Conservation (phyloP, 2,113 vertebrate genomes). For the Dromaius novaehollandiae region DNA sequence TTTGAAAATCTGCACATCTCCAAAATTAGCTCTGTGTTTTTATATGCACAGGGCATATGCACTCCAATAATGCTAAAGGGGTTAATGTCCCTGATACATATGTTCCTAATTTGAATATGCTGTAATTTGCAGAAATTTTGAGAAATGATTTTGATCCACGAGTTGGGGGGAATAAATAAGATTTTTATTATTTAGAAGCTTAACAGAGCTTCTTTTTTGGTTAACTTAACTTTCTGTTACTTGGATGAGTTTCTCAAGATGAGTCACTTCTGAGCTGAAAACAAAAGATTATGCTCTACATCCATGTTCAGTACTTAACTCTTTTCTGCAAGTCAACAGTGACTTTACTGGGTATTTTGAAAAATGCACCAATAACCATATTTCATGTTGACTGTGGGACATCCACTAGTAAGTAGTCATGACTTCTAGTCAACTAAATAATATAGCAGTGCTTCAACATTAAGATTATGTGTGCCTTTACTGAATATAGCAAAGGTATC, state of each 20-base stretch:
- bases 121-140: not conserved
- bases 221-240: not conserved
- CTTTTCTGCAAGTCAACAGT: not conserved
- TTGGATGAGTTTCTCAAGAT: not conserved
- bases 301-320: not conserved
- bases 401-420: not conserved
- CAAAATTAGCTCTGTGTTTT: not conserved
- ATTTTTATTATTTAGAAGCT: not conserved
- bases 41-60: not conserved
- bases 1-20: not conserved
- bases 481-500: not conserved
- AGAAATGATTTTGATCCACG: not conserved
- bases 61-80: not conserved
- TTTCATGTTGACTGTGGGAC: not conserved
- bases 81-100: accelerated
- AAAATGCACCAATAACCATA: not conserved
- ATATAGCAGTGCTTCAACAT: not conserved
- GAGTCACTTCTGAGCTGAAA: not conserved
- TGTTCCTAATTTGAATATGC: not conserved
- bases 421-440: not conserved
- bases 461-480: not conserved
- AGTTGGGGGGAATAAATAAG: not conserved
- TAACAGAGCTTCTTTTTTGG: not conserved
- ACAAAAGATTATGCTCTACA: not conserved
- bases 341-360: not conserved